These are phyloP conservation scores for Himantopus leucocephalus DNA, from an alignment of 2,113 vertebrate species.

Conservation along the genomic window DNA sequence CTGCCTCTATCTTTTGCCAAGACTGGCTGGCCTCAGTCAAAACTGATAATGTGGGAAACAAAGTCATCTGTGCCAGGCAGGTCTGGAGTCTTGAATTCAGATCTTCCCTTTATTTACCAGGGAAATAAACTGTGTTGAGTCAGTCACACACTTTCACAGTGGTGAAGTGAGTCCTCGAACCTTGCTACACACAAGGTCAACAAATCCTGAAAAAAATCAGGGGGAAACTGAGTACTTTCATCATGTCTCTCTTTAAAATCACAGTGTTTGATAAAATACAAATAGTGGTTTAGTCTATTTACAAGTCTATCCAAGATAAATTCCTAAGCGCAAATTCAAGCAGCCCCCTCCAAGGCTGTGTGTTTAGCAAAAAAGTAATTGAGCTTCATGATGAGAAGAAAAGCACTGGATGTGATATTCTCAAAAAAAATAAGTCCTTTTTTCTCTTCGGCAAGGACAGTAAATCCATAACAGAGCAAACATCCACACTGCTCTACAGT, in stretches of 20 bases:
- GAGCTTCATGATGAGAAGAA: background rate
- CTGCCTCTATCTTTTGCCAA: background rate
- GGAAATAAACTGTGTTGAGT: background rate
- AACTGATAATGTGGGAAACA: background rate
- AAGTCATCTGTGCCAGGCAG: background rate
- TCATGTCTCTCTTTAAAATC: background rate
- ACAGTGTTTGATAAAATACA: background rate
- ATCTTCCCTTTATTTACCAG: background rate
- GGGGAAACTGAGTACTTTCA: background rate
- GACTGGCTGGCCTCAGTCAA: background rate
- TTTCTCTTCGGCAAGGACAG: background rate
- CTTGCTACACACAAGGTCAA: background rate
- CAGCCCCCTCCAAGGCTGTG: background rate
- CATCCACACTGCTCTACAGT: background rate
- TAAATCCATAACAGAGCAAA: background rate
- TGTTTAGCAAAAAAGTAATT: background rate
- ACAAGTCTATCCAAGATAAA: background rate
- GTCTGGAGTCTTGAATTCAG: background rate
- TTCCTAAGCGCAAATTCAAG: background rate
- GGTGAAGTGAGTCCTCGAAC: background rate
- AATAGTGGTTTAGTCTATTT: background rate
- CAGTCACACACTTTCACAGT: background rate
- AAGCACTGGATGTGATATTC: background rate
- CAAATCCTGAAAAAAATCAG: background rate
- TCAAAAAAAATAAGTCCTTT: background rate